Evolutionary conservation across 2,888 invertebrate genomes (phyloP).

Genomic region (Meteorus colon): DNA sequence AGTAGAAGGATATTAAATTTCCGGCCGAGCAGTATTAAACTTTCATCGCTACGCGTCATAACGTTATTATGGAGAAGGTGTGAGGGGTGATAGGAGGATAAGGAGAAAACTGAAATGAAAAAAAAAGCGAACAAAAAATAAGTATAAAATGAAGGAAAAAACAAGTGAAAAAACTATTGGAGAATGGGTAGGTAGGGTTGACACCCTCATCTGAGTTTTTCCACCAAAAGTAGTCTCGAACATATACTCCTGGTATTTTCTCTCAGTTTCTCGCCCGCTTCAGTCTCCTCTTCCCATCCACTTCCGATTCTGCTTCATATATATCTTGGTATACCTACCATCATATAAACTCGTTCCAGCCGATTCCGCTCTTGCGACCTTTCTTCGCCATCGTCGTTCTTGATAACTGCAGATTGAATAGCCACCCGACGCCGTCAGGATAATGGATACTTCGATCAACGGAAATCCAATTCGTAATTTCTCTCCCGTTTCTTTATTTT

Average conservation of each 20-base stretch:
- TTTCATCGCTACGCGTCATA: slow-evolving; percentile 57
- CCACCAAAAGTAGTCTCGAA: slow-evolving; percentile 24
- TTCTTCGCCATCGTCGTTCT: slow-evolving; percentile 41
- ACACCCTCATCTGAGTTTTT: slow-evolving; percentile 53
- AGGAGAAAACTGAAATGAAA: slow-evolving; percentile 25
- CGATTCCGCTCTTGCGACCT: slow-evolving; percentile 41
- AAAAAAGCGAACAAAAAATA: slow-evolving; percentile 6
- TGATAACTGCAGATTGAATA: slow-evolving; percentile 53
- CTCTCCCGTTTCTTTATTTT: slow-evolving; percentile 32
- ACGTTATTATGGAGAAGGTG: slow-evolving; percentile 54
- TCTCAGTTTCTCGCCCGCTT: neutral
- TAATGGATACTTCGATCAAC: slow-evolving; percentile 49
- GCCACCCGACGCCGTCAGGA: slow-evolving; percentile 45
- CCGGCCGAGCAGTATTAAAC: slow-evolving; percentile 59
- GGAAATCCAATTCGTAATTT: slow-evolving; percentile 47
- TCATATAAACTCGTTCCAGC: slow-evolving; percentile 39
- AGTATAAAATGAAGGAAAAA: slow-evolving; percentile 1
- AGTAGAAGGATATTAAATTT: slow-evolving; percentile 59
- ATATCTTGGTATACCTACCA: slow-evolving; percentile 21
- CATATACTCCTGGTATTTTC: slow-evolving; percentile 9
- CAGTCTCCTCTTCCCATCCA: neutral
- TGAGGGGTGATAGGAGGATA: slow-evolving; percentile 29
- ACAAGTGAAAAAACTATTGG: slow-evolving; percentile 19
- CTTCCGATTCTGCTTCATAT: slow-evolving; percentile 11
- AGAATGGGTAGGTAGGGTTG: slow-evolving; percentile 25